Evolutionary conservation across 2,797 vertebrate species (phyloP).

Genomic region (Sphenodon punctatus): DNA sequence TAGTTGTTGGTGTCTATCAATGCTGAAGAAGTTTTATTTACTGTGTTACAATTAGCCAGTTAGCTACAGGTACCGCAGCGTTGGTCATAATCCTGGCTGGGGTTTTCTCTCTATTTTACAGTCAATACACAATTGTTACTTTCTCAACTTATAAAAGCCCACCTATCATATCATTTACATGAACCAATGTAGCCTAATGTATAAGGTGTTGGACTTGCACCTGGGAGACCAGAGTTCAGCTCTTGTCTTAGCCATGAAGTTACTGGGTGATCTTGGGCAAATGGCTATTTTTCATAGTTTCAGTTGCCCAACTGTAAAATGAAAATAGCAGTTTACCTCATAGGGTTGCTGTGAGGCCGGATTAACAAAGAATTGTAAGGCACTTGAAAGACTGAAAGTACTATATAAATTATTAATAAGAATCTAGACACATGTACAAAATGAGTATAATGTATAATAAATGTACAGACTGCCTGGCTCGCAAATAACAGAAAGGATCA

Average conservation of each 20-base stretch:
- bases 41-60: not conserved
- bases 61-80: not conserved
- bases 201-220: too few species aligned
- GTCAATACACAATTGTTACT: not conserved
- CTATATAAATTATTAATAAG: too few species aligned
- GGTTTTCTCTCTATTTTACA: not conserved
- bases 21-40: not conserved
- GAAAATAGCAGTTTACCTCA: too few species aligned
- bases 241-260: too few species aligned
- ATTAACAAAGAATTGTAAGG: too few species aligned
- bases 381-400: too few species aligned
- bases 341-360: too few species aligned
- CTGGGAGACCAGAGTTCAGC: too few species aligned
- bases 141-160: not conserved
- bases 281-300: too few species aligned
- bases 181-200: too few species aligned
- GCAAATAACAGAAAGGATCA: not conserved
- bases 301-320: too few species aligned
- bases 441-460: fast-evolving
- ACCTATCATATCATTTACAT: not conserved
- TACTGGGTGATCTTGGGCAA: too few species aligned
- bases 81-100: not conserved
- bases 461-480: not conserved
- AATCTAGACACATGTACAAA: not conserved
- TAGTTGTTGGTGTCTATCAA: not conserved